These are phyloP conservation scores for Drosophila repletoides DNA, from an alignment of 1,140 invertebrate genomes.

Conservation along the genomic window DNA sequence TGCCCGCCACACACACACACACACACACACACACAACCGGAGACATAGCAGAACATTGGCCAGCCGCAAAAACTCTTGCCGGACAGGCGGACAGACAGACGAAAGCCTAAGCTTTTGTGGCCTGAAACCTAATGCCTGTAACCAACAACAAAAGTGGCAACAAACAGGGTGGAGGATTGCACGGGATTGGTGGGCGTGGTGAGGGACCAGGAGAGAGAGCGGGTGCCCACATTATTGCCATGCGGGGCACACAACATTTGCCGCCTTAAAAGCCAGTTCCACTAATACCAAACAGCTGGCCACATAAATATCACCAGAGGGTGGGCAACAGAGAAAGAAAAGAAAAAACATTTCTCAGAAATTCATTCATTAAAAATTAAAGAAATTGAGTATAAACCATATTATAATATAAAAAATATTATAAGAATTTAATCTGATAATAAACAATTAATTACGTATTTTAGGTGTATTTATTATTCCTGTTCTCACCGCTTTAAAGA, in stretches of 20 bases:
- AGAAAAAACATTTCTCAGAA: no score
- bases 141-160: constrained; percentile 47
- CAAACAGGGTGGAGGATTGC: constrained; percentile 7
- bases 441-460: no score
- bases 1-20: constrained; percentile 45
- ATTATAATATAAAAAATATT: no score
- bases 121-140: constrained; percentile 68
- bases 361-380: no score
- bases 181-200: background rate
- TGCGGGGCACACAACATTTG: constrained; percentile 55
- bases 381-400: no score
- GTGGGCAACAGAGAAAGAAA: background rate
- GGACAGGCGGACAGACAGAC: constrained; percentile 42
- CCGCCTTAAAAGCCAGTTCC: constrained; percentile 75
- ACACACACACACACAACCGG: constrained; percentile 8
- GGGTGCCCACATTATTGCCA: constrained; percentile 52
- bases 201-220: background rate
- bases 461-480: no score
- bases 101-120: constrained; percentile 73
- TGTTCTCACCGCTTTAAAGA: no score
- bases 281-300: constrained; percentile 79
- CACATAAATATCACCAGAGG: constrained; percentile 67
- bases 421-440: no score
- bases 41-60: background rate
- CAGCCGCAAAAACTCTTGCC: constrained; percentile 43